A percentile compares a stretch with the other conserved stretches of the same genome.
Evolutionary conservation across 92 coral and sea anemone species (phyloP).

Genomic region (Meandrina meandrites): DNA sequence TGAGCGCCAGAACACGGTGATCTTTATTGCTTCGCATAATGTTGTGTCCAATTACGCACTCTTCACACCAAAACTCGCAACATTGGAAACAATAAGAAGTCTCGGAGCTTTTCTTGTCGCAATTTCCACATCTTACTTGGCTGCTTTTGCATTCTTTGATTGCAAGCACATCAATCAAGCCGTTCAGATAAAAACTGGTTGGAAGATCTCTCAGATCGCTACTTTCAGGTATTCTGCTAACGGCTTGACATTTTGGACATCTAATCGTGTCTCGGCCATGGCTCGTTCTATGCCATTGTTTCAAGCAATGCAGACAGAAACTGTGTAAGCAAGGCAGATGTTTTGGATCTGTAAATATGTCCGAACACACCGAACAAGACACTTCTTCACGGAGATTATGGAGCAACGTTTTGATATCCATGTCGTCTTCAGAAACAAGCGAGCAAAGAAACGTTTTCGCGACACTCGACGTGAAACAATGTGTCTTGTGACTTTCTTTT

Average conservation of each 20-base stretch:
- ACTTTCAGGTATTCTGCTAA: conserved; percentile 35
- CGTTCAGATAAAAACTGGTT: conserved; percentile 50
- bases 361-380: conserved; percentile 37
- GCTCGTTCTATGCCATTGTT: conserved; percentile 12
- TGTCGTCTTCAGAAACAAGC: not conserved
- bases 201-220: conserved; percentile 47
- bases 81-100: conserved; percentile 52
- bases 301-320: conserved; percentile 45
- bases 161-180: conserved; percentile 48
- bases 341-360: conserved; percentile 37
- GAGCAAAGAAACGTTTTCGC: not conserved
- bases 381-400: conserved; percentile 35
- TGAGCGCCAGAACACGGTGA: conserved; percentile 39
- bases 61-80: conserved; percentile 29
- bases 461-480: not conserved
- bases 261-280: not conserved
- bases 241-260: conserved; percentile 41
- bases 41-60: conserved; percentile 33
- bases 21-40: conserved; percentile 18
- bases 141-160: conserved; percentile 23
- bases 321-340: conserved; percentile 46
- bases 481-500: not conserved
- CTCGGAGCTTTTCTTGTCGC: conserved; percentile 33
- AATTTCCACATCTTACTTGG: conserved; percentile 40
- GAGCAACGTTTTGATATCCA: conserved; percentile 14